phyloP scores from a whole-genome alignment of 2,888 invertebrate genomes.

The Podotricha telesiphe region DNA sequence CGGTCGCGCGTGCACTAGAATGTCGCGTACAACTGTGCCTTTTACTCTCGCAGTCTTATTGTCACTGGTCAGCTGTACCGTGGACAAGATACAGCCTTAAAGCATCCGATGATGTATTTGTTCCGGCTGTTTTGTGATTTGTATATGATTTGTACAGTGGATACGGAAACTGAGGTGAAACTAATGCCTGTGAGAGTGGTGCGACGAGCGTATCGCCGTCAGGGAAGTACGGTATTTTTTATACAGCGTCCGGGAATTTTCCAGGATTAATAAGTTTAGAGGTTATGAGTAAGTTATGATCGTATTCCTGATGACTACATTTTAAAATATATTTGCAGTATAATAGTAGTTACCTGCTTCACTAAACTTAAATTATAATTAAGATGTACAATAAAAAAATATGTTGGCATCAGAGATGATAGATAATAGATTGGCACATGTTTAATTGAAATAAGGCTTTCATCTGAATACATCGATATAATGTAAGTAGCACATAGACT shows the following conservation, averaged over 20 bases:
- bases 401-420: too few species aligned
- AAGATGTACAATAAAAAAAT: too few species aligned
- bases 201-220: slow-evolving; percentile 24
- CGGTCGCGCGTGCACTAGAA: slow-evolving; percentile 73
- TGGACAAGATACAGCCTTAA: slow-evolving; percentile 47
- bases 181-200: slow-evolving; percentile 43
- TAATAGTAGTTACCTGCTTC: too few species aligned
- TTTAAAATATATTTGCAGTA: neutral
- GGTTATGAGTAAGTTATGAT: neutral
- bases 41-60: slow-evolving; percentile 66
- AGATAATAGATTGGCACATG: too few species aligned
- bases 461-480: too few species aligned
- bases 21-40: slow-evolving; percentile 56
- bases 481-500: too few species aligned
- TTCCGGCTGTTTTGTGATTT: slow-evolving; percentile 65
- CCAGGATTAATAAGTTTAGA: neutral
- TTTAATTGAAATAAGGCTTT: too few species aligned
- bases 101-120: slow-evolving; percentile 75
- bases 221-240: slow-evolving; percentile 41
- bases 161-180: slow-evolving; percentile 53
- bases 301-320: neutral
- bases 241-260: neutral
- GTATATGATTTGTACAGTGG: slow-evolving; percentile 35
- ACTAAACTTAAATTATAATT: too few species aligned
- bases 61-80: slow-evolving; percentile 56